These are phyloP conservation scores for Carollia perspicillata DNA, from an alignment of 2,113 vertebrate species.

Conservation along the genomic window DNA sequence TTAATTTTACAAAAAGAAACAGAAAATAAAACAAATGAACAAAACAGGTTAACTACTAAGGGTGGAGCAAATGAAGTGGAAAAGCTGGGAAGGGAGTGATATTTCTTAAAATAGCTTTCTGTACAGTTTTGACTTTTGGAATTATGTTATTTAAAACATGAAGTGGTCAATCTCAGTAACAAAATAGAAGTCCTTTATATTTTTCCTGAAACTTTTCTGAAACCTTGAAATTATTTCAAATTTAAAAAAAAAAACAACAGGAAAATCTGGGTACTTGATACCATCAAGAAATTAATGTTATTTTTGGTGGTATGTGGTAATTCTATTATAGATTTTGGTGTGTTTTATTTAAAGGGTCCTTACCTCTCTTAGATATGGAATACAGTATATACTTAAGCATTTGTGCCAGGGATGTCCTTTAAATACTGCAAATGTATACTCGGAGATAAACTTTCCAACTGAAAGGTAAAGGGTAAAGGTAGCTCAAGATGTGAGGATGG, in stretches of 20 bases:
- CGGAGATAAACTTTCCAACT: neutral
- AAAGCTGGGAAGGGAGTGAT: neutral
- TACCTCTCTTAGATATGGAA: neutral
- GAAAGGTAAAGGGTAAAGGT: neutral
- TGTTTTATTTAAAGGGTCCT: neutral
- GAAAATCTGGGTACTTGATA: neutral
- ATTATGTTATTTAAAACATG: neutral
- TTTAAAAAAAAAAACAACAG: slow-evolving; percentile 5
- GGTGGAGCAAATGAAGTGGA: neutral
- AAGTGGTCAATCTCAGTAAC: neutral
- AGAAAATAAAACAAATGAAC: neutral
- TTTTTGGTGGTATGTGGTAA: neutral
- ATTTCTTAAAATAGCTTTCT: neutral
- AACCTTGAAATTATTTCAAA: neutral
- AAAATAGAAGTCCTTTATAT: neutral
- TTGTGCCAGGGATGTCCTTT: neutral
- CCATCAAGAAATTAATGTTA: neutral
- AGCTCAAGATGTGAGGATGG: neutral
- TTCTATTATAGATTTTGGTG: neutral
- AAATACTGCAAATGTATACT: neutral
- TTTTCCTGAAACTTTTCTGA: neutral
- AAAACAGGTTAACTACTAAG: neutral
- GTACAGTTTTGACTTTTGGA: neutral
- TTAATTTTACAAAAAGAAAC: neutral
- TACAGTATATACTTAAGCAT: neutral